phyloP scores from a whole-genome alignment of 2,888 invertebrate genomes.

The Gortyna flavago region DNA sequence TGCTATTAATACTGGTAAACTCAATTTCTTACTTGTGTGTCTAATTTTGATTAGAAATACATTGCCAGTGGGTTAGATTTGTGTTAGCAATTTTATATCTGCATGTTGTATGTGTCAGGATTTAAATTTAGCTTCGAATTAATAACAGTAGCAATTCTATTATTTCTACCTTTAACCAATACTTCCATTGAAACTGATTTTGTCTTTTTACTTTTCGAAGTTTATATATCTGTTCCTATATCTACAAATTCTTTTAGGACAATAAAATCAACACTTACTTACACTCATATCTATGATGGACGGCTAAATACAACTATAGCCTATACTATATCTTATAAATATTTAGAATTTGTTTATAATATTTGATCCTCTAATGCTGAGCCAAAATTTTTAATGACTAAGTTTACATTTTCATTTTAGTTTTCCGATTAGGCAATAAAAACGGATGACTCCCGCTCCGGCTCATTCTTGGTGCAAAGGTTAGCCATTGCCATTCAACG shows the following conservation, averaged over 20 bases:
- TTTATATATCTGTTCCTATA: background rate
- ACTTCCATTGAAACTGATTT: too few species aligned
- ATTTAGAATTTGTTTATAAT: background rate
- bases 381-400: background rate
- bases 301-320: background rate
- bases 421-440: background rate
- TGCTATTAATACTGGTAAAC: constrained; percentile 39
- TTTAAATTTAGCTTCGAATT: background rate
- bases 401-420: background rate
- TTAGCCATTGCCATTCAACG: too few species aligned
- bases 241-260: background rate
- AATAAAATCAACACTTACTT: background rate
- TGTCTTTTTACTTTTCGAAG: background rate
- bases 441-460: too few species aligned
- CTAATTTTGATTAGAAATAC: constrained; percentile 25
- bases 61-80: constrained; percentile 23
- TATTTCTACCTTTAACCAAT: background rate
- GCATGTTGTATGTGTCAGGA: background rate
- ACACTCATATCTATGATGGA: background rate
- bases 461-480: too few species aligned
- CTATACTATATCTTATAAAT: background rate
- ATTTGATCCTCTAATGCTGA: too few species aligned
- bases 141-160: background rate
- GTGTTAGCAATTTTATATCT: background rate
- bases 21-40: constrained; percentile 24